Evolutionary conservation across 2,113 vertebrate species (phyloP).

Genomic region (pig (Sus scrofa)): T2T-Sscrofa CM000826.6:114840501-114841000

Average conservation of each 20-base stretch:
- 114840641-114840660: not conserved
- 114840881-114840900: not conserved
- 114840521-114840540: not conserved
- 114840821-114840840: not conserved
- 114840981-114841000: not conserved
- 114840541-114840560: not conserved
- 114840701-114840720: not conserved
- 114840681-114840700: not conserved
- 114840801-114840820: not conserved
- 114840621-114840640: not conserved
- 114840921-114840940: not conserved
- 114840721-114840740: not conserved
- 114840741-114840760: not conserved
- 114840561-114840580: not conserved
- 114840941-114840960: not conserved
- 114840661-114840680: not conserved
- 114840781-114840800: not conserved
- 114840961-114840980: not conserved
- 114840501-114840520: not conserved
- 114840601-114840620: not conserved
- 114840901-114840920: not conserved
- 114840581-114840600: not conserved
- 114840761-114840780: not conserved
- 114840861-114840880: not conserved
- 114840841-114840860: not conserved